These are phyloP conservation scores for Yoshiicerus persimilis DNA, from an alignment of 1,140 invertebrate species.

Conservation along the genomic window DNA sequence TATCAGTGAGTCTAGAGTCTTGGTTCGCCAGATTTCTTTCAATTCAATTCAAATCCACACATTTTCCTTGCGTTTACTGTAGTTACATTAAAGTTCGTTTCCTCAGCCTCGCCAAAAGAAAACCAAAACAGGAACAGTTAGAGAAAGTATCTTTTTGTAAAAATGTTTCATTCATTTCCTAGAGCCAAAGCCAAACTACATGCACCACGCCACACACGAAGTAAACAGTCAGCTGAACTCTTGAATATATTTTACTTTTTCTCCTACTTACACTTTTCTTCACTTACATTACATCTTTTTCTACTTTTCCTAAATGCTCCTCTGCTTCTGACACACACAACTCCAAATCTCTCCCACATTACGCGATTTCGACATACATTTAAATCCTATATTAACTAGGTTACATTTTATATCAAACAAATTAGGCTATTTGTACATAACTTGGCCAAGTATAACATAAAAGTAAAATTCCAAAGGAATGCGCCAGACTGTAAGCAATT, in stretches of 20 bases:
- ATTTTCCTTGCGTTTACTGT: background rate
- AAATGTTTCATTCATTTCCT: conserved; percentile 17
- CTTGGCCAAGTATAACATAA: background rate
- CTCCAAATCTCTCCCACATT: background rate
- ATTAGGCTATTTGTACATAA: background rate
- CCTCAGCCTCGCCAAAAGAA: background rate
- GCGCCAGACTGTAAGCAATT: background rate
- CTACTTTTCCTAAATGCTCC: background rate
- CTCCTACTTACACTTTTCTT: background rate
- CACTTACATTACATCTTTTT: conserved; percentile 1
- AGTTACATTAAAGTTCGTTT: background rate
- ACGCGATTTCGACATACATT: background rate
- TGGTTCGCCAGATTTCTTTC: background rate
- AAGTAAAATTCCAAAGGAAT: background rate
- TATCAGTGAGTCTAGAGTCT: background rate
- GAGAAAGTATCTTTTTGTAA: background rate
- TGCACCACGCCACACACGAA: background rate
- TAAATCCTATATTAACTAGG: background rate
- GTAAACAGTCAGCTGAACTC: background rate
- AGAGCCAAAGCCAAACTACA: background rate
- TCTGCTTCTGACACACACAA: background rate
- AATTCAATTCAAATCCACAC: background rate
- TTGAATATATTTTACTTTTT: background rate
- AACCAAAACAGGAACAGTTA: background rate
- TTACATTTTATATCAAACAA: no score